phyloP scores from a whole-genome alignment of 1,140 invertebrate genomes.

The Hormaphis cornu region DNA sequence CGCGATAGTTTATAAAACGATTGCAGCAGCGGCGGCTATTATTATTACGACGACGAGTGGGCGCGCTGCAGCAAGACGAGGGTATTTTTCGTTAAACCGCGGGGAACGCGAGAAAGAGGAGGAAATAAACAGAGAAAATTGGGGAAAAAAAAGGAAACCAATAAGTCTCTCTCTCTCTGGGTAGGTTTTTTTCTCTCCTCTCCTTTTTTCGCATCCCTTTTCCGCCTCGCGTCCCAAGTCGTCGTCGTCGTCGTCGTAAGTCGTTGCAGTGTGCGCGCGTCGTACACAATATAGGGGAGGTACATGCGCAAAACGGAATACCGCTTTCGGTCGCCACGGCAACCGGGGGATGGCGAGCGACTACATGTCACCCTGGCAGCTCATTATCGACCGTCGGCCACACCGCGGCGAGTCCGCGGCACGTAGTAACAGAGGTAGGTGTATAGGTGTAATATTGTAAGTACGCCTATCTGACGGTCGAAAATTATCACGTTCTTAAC shows the following conservation, averaged over 20 bases:
- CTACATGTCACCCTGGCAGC: slow-evolving; percentile 32
- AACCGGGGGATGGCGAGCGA: slow-evolving; percentile 25
- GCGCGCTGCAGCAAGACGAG: no score
- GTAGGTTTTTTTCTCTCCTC: neutral
- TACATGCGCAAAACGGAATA: slow-evolving; percentile 30
- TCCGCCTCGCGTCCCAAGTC: neutral
- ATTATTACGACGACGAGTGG: no score
- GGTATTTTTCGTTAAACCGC: neutral
- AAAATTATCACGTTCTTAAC: no score
- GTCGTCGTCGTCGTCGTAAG: neutral
- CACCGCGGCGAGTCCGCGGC: neutral
- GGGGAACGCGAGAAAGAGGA: neutral
- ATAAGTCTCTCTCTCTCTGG: neutral
- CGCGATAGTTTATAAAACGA: no score
- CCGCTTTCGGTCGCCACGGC: slow-evolving; percentile 20
- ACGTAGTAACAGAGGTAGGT: no score
- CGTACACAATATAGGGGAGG: no score
- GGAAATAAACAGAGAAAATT: neutral
- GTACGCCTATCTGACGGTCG: no score
- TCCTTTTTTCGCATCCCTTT: neutral
- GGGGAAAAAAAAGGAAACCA: neutral
- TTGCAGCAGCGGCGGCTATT: no score
- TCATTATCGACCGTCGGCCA: slow-evolving; percentile 31
- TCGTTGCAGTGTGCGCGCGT: neutral
- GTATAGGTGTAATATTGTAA: no score